Conservation (phyloP, 2,113 vertebrate genomes). For the Microcebus griseorufus region DNA sequence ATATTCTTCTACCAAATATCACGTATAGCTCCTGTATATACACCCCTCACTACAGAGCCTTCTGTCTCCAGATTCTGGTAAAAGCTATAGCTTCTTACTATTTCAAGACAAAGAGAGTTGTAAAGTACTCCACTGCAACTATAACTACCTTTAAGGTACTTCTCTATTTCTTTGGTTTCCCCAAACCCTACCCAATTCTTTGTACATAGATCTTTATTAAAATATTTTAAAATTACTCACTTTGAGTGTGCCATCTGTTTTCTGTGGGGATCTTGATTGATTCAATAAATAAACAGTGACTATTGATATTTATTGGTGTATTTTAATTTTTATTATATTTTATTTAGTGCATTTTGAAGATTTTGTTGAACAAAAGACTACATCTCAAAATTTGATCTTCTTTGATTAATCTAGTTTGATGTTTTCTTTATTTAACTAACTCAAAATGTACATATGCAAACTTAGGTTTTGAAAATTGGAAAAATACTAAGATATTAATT, state of each 20-base stretch:
- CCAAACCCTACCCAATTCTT: not conserved
- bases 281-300: not conserved
- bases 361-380: not conserved
- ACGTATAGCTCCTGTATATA: not conserved
- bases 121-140: not conserved
- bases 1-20: not conserved
- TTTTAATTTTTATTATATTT: not conserved
- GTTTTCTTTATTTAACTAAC: slow-evolving; percentile 24
- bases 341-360: not conserved
- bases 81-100: not conserved
- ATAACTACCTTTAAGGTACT: not conserved
- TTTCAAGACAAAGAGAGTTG: not conserved
- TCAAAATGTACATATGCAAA: not conserved
- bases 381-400: not conserved
- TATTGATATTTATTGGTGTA: not conserved
- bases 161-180: not conserved
- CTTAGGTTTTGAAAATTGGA: not conserved
- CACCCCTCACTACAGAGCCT: not conserved
- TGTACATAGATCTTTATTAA: not conserved
- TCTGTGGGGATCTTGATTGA: not conserved
- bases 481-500: not conserved
- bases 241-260: not conserved
- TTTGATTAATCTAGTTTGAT: not conserved
- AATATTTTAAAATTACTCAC: not conserved
- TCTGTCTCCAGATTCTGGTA: not conserved